Base-by-base conservation (phyloP, 2,888 invertebrate species). In the Chymomyza caudatula region DNA sequence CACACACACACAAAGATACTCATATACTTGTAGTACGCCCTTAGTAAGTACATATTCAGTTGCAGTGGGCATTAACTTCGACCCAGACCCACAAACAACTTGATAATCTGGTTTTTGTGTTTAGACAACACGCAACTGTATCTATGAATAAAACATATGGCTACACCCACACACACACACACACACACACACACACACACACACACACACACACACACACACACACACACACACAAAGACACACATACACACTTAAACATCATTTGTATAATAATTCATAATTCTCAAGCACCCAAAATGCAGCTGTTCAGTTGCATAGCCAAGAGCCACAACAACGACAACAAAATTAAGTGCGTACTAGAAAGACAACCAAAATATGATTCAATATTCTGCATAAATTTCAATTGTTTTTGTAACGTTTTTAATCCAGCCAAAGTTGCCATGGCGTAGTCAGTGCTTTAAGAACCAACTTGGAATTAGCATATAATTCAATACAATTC, bases 31-130 rank as follows among this genome's bases (percentile, higher is more conserved):
- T 37, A 11, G 29, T 37, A 8, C 4, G 44, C 3, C 4, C 44
- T 15, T n/a, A 44, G 44, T 44, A 44, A 44, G 17, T 44, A 17
- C 11, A 44, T 44, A 44, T 13, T n/a, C 44, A 44, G 17, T 37
- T 37, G 29, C 29, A 37, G 2, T 11, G 29, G 29, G 29, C 11
- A 1, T 8, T 8, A 37, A 37, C 29, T 37, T 13, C 8, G 51
- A 11, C 43, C 63, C 55, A 65, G 63, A 69, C 11, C 37, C 37
- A 37, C 11, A 57, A 37, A 29, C 22, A 62, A 47, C 42, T 47
- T 49, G 43, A 76, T 69, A 65, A 69, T 63, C 61, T 17, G 57
- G 42, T 65, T 63, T 56, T 60, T 53, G 69, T 61, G 37, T 55
- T 42, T 29, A 54, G 56, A 65, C 54, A 53, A 47, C 19, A 47